Base-by-base conservation (phyloP, 1,140 invertebrate species). In the Magallana gigas region DNA sequence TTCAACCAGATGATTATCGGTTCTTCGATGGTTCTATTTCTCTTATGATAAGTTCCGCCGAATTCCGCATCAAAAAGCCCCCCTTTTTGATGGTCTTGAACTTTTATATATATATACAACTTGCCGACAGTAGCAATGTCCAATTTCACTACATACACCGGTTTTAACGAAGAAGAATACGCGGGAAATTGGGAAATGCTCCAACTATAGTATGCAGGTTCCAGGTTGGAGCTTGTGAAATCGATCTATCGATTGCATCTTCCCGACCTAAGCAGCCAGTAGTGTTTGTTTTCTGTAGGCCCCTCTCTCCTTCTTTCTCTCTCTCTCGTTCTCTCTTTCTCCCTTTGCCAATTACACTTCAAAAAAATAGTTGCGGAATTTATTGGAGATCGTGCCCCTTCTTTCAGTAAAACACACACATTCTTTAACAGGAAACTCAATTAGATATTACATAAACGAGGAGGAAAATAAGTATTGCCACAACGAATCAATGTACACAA, bases 221-320 rank as follows among this genome's bases (percentile, higher is more conserved):
- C 68, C 68, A 76, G 68, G 68, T 76, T 76, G 68, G 36, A 76
- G 68, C 68, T 29, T 76, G 68, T 76, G 23, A 29, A 76, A 76
- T 76, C 68, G 36, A 76, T 76, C 68, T 76, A 76, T 76, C 68
- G 68, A 76, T 76, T 76, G 23, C 68, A 18, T 76, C 68, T 36
- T 36, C 36, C 68, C 68, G 68, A 76, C 68, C 68, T 29, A 76
- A 23, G 8, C 68, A 76, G 23, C 36, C 68, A 76, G 68, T 76
- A 76, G 23, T 76, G 23, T 76, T 76, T 76, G 68, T 76, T 76
- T 76, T 76, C 68, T 76, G 68, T 76, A 23, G 68, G 68, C 23
- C 23, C 9, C 68, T 8, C 36, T 48, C 36, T 48, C 36, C 36
- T 48, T 48, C 36, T 48, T 48, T 48, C 36, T 48, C 36, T 48